phyloP scores from a whole-genome alignment of 2,797 vertebrate species.

The Cossypha dichroa region DNA sequence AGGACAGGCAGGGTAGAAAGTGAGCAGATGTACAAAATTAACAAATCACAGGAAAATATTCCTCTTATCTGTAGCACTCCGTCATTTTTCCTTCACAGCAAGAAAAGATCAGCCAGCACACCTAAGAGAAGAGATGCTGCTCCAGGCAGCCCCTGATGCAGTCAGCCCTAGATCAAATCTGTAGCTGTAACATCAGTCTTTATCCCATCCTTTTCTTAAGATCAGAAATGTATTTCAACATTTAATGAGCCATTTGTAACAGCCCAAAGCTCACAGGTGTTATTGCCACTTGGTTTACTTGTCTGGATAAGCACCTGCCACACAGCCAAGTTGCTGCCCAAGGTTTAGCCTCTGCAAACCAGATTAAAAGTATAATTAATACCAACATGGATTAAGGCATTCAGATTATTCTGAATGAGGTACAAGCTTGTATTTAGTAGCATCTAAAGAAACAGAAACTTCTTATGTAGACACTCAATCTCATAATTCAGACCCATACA shows the following conservation, averaged over 20 bases:
- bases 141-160: background rate
- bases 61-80: background rate
- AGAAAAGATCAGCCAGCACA: background rate
- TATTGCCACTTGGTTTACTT: background rate
- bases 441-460: background rate
- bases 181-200: background rate
- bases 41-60: background rate
- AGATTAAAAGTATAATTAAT: background rate
- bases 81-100: slow-evolving; percentile 14
- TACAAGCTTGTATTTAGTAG: background rate
- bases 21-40: background rate
- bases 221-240: background rate
- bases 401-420: background rate
- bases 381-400: background rate
- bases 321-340: background rate
- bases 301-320: background rate
- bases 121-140: background rate
- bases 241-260: background rate
- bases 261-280: background rate
- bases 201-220: background rate
- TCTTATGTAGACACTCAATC: background rate
- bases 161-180: slow-evolving; percentile 14
- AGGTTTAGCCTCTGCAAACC: background rate
- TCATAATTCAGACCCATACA: background rate
- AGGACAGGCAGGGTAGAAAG: background rate